Conservation (phyloP, 1,140 invertebrate genomes). For the Lordiphosa clarofinis region DNA sequence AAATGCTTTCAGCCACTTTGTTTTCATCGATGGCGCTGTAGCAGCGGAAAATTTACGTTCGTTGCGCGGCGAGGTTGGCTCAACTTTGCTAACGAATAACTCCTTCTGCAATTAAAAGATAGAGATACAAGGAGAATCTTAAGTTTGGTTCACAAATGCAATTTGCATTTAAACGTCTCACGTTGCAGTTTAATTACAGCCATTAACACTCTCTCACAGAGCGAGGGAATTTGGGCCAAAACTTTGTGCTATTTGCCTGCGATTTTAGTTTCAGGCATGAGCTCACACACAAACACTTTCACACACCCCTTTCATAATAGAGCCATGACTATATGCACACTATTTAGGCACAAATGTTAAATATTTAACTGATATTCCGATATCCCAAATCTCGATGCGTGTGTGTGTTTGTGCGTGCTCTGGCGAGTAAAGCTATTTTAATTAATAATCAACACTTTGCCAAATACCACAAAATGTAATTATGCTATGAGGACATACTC, state of each 20-base stretch:
- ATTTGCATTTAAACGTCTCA: constrained; percentile 64
- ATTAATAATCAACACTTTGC: constrained; percentile 77
- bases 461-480: constrained; percentile 73
- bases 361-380: constrained; percentile 68
- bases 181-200: constrained; percentile 71
- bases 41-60: constrained; percentile 93
- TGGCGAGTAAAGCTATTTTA: constrained; percentile 71
- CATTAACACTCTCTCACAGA: constrained; percentile 49
- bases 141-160: constrained; percentile 18
- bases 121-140: constrained; percentile 3
- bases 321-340: constrained; percentile 50
- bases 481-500: constrained; percentile 39
- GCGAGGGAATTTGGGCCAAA: constrained; percentile 11
- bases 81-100: constrained; percentile 89
- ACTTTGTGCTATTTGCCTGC: constrained; percentile 47
- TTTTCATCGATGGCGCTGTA: constrained; percentile 94
- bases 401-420: constrained; percentile 2
- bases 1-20: constrained; percentile 98
- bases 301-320: constrained; percentile 35
- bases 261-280: constrained; percentile 32
- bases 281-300: constrained; percentile 11
- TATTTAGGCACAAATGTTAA: constrained; percentile 64
- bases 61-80: constrained; percentile 83
- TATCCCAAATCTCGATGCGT: constrained; percentile 25
- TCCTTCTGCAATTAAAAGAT: constrained; percentile 88